A percentile compares a stretch with the other conserved stretches of the same genome.
These are phyloP conservation scores for Galeopterus variegatus DNA, from an alignment of 2,113 vertebrate species.

Conservation along the genomic window DNA sequence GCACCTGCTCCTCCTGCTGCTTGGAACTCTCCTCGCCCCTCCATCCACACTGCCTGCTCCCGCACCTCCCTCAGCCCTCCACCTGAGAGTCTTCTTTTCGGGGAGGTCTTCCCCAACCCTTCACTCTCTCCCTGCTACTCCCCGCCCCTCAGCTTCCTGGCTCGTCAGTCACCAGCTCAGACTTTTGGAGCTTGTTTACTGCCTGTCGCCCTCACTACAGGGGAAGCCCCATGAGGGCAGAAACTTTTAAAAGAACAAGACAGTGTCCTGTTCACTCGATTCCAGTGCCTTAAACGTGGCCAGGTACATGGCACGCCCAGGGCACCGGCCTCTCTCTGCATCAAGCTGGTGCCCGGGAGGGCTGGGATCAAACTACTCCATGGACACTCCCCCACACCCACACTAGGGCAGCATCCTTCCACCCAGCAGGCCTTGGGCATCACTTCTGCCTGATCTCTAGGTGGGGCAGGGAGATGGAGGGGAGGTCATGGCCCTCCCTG, in stretches of 20 bases:
- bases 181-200: neutral
- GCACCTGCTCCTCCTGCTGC: neutral
- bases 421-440: too few species aligned
- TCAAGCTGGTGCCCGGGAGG: neutral
- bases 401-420: too few species aligned
- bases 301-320: neutral
- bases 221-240: neutral
- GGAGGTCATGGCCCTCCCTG: neutral
- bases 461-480: accelerated
- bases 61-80: neutral
- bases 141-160: too few species aligned
- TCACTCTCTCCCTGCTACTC: neutral
- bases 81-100: neutral
- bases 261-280: too few species aligned
- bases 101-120: neutral
- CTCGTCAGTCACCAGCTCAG: neutral
- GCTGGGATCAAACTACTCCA: neutral
- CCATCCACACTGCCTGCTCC: neutral
- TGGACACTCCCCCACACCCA: too few species aligned
- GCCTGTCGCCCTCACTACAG: neutral
- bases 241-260: neutral
- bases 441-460: neutral
- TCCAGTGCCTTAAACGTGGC: too few species aligned
- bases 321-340: neutral
- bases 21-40: neutral